Base-by-base conservation (phyloP, 2,797 vertebrate species). In the Capromys pilorides region DNA sequence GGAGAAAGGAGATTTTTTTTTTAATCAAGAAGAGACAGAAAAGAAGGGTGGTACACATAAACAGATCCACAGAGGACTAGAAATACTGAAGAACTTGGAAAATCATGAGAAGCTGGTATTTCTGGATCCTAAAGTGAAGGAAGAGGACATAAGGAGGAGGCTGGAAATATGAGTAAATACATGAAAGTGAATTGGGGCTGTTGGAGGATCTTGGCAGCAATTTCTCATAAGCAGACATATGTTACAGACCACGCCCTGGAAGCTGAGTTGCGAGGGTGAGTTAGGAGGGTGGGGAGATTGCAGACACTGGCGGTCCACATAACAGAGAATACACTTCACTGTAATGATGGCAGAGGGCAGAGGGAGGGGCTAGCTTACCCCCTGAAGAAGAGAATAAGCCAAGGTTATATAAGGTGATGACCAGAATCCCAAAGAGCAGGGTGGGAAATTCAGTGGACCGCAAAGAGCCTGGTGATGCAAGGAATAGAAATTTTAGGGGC, bases 271-370 rank as follows among this genome's bases (percentile, higher is more conserved):
- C 14, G 13, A 28, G 5, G 61, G 28, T 31, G 81, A 6, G 28
- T 7, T 12, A 1, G 57, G 33, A 24, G 31, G 18, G 0, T 1
- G 13, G 9, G 69, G 45, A 91, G 31, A n/a, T 0, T 33, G 24
- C 28, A 51, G 75, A n/a, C 1, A 26, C 18, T 16, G n/a, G 14
- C 28, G 26, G n/a, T 3, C 45, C 24, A 24, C 4, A 0, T 4
- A 45, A 51, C 45, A 54, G 49, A 57, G 21, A n/a, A 28, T 4
- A 18, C 66, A 45, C 41, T 86, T 36, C 18, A 24, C 51, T 45
- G 51, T 4, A 6, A 8, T 13, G 36, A 41, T 6, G 49, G 45
- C 6, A 5, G 59, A 41, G 18, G 5, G 6, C 51, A 41, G 28
- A 36, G 0, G 49, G 45, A 88, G 66, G 39, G 22, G 16, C 11